Percentiles rank a stretch among this genome's conserved stretches.
phyloP scores from a whole-genome alignment of 1,140 invertebrate genomes.

The Patella vulgata region DNA sequence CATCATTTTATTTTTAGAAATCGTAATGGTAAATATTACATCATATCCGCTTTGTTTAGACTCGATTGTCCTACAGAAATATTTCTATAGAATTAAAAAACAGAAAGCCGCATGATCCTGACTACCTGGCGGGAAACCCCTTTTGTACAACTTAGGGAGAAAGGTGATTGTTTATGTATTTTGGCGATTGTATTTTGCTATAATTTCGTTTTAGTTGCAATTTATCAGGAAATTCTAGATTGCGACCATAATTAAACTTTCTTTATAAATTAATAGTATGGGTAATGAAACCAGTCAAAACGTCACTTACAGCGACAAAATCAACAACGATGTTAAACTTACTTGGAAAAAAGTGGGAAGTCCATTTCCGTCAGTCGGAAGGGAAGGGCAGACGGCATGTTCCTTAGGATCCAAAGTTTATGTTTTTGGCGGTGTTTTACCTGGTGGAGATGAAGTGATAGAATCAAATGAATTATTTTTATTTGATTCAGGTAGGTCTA shows the following conservation, averaged over 20 bases:
- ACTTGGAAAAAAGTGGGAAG: slow-evolving; percentile 33
- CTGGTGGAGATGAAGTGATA: slow-evolving; percentile 39
- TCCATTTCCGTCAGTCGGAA: slow-evolving; percentile 31
- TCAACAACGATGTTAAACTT: slow-evolving; percentile 45
- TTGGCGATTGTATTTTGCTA: slow-evolving; percentile 10
- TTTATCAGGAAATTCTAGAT: neutral
- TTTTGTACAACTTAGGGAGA: neutral
- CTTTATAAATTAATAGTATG: slow-evolving; percentile 24
- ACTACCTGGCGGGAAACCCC: neutral
- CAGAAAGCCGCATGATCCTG: no score
- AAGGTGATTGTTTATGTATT: slow-evolving; percentile 9
- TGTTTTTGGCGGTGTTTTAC: slow-evolving; percentile 61
- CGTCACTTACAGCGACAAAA: neutral
- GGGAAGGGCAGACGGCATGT: slow-evolving; percentile 62
- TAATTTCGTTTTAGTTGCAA: slow-evolving; percentile 12
- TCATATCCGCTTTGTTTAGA: no score
- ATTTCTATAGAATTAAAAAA: no score
- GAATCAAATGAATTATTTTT: slow-evolving; percentile 55
- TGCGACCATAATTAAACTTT: slow-evolving; percentile 5
- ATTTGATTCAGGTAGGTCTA: slow-evolving; percentile 48
- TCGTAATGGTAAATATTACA: no score
- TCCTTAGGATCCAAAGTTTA: slow-evolving; percentile 43
- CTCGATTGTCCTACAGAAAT: no score
- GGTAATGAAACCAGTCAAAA: slow-evolving; percentile 37
- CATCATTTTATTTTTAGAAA: no score